Evolutionary conservation across 1,140 invertebrate genomes (phyloP).

Genomic region (Drosophila leontia): DNA sequence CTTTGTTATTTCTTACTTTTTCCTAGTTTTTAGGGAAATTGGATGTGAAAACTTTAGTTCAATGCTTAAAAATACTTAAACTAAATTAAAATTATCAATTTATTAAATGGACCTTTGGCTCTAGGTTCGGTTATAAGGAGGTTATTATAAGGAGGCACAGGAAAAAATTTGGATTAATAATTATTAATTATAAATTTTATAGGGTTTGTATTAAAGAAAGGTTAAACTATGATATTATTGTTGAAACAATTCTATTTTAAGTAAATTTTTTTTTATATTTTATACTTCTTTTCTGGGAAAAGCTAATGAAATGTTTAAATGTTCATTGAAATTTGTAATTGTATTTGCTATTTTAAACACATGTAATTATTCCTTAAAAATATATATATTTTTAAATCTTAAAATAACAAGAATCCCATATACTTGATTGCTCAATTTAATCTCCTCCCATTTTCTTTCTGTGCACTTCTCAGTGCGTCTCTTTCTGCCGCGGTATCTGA

Average conservation of each 20-base stretch:
- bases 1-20: too few relatives aligned
- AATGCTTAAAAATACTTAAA: too few relatives aligned
- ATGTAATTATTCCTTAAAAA: background rate
- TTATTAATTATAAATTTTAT: background rate
- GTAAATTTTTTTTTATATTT: background rate
- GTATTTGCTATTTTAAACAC: too few relatives aligned
- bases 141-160: background rate
- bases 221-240: background rate
- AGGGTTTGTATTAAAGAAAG: background rate
- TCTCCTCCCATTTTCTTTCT: background rate
- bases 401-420: background rate
- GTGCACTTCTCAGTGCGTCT: background rate
- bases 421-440: background rate
- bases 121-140: too few relatives aligned
- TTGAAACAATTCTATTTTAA: too few relatives aligned
- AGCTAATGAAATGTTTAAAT: background rate
- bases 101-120: too few relatives aligned
- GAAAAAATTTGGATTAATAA: background rate
- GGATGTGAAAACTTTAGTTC: too few relatives aligned
- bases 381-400: background rate
- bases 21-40: too few relatives aligned
- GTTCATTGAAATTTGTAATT: background rate
- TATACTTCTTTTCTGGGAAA: background rate
- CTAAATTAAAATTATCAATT: too few relatives aligned
- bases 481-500: conserved; percentile 22